Percentiles rank a stretch among this genome's conserved stretches.
phyloP scores from a whole-genome alignment of 2,113 vertebrate genomes.

The Coturnix japonica region DNA sequence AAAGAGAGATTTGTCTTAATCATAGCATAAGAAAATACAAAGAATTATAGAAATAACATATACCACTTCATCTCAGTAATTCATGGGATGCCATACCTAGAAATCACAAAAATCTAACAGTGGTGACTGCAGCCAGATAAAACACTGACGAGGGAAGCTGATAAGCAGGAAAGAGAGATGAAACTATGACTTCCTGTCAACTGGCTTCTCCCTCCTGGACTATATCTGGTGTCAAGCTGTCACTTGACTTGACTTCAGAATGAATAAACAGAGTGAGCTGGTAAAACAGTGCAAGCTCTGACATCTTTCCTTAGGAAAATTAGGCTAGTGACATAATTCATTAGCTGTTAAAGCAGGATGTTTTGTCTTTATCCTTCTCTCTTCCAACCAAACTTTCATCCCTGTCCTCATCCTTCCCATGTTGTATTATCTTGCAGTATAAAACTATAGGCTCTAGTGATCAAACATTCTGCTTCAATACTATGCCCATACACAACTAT shows the following conservation, averaged over 20 bases:
- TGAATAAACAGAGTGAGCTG: background rate
- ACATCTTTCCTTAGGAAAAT: background rate
- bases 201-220: background rate
- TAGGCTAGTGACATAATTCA: background rate
- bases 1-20: background rate
- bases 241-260: background rate
- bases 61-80: slow-evolving; percentile 3
- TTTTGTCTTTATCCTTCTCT: background rate
- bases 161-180: background rate
- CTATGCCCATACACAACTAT: background rate
- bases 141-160: background rate
- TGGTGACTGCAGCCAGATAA: background rate
- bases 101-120: slow-evolving; percentile 18
- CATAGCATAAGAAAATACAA: background rate
- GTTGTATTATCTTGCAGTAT: background rate
- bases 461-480: background rate
- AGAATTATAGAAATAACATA: background rate
- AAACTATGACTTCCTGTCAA: background rate
- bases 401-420: background rate
- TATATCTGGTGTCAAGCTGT: background rate
- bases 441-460: background rate
- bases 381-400: background rate
- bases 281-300: background rate
- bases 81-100: background rate
- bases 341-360: background rate